Conservation (phyloP, 2,797 vertebrate species). For the Falco cherrug region DNA sequence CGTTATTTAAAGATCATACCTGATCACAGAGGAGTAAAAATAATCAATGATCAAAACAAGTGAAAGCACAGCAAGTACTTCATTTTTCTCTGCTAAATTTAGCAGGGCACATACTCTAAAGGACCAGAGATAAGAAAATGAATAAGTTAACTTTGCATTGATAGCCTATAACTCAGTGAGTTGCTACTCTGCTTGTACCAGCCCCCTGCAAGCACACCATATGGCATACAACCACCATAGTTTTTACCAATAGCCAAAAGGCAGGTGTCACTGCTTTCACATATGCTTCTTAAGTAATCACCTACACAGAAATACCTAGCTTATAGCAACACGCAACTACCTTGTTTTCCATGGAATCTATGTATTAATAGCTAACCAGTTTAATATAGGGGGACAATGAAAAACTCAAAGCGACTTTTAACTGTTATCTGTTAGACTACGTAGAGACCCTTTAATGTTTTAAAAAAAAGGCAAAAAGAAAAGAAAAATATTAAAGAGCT, state of each 20-base stretch:
- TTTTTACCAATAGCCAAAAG: background rate
- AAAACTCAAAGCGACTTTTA: background rate
- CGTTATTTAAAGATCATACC: background rate
- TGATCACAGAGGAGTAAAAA: background rate
- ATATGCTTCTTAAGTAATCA: background rate
- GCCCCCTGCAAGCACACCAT: background rate
- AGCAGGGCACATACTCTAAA: background rate
- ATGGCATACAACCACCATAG: rapidly evolving
- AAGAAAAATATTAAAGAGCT: background rate
- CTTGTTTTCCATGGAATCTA: background rate
- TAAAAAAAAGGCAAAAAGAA: background rate
- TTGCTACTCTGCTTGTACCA: background rate
- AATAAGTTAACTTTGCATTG: background rate
- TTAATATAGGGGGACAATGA: background rate
- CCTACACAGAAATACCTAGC: background rate
- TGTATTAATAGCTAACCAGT: background rate
- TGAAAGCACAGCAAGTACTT: background rate
- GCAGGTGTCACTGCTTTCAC: background rate
- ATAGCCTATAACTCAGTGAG: background rate
- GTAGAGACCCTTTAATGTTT: background rate
- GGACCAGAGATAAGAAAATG: background rate
- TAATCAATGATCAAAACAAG: background rate
- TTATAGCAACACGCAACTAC: background rate
- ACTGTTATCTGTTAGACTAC: background rate
- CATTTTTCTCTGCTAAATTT: background rate